Evolutionary conservation across 2,113 vertebrate genomes (phyloP), one percentile per base, ranked within the genome.

Genomic region (Sylvia atricapilla): DNA sequence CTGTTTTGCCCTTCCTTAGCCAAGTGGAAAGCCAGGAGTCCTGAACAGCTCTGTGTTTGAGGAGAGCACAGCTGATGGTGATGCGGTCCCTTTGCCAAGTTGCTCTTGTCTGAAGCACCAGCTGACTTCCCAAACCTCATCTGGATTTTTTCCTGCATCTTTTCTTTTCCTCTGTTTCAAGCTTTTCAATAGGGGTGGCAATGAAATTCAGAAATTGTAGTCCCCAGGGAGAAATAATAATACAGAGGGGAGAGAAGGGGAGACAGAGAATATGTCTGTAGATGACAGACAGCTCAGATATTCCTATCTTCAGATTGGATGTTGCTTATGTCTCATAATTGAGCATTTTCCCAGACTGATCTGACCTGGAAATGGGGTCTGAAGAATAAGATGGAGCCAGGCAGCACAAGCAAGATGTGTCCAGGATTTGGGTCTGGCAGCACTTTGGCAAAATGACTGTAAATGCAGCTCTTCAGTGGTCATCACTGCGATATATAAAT

Each of bases 401-500:
- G 0, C 19, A 86, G 49, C 1, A 14, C 7, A 64, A 84, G 82
- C 8, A 70, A 84, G 85, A 55, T 3, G 9, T 14, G 28, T 43
- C 17, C 64, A 79, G 64, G 58, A 67, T 87, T 70, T 67, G 35
- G n/a, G 41, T 91, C 87, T 23, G 50, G 60, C 53, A 84, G 28
- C 69, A 16, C 11, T 91, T 91, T 63, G 82, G 81, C 67, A 69
- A 75, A 72, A 58, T 28, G 24, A 24, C 72, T 96, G 85, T 92
- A 96, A 98, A 95, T 1, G 9, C 53, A 94, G 85, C 55, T 97
- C 77, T 90, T 95, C 83, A 81, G 27, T 96, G 97, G 95, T 89
- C 96, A 97, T 89, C 96, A 97, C 76, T 55, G 11, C 0, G 13
- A 95, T 91, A 92, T 83, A 94, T 94, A 97, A 97, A 95, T 95